A percentile compares a stretch with the other conserved stretches of the same genome.
phyloP scores from a whole-genome alignment of 2,113 vertebrate genomes.

The Nothobranchius kuhntae region DNA sequence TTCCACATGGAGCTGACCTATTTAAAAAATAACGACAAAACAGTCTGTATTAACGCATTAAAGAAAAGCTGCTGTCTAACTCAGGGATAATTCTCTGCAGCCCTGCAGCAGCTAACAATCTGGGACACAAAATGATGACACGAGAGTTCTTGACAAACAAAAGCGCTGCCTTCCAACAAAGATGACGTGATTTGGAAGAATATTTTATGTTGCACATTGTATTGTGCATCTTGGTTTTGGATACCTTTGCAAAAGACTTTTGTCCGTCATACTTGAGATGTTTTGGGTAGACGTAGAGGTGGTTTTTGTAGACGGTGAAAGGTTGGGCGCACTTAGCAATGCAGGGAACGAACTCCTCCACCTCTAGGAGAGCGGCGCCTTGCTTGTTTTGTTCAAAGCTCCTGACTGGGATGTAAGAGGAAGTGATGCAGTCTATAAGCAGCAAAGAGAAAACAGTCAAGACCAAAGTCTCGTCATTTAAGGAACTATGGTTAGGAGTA shows the following conservation, averaged over 20 bases:
- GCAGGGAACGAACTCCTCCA: constrained; percentile 96
- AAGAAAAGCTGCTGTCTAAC: constrained; percentile 49
- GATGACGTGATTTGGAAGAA: neutral
- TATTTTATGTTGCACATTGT: neutral
- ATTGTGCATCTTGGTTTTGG: neutral
- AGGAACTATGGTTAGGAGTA: neutral
- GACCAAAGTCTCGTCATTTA: neutral
- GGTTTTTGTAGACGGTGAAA: constrained; percentile 95
- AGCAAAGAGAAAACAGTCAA: neutral
- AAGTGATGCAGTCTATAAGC: constrained; percentile 90
- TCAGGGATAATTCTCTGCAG: neutral
- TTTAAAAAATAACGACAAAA: constrained; percentile 33
- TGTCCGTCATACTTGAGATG: constrained; percentile 96
- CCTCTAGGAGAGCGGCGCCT: constrained; percentile 83
- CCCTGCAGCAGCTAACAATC: constrained; percentile 35
- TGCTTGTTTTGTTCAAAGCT: constrained; percentile 84
- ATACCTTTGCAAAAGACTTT: constrained; percentile 94
- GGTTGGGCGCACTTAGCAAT: constrained; percentile 94
- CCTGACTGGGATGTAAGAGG: constrained; percentile 94
- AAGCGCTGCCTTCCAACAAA: constrained; percentile 13
- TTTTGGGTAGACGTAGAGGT: constrained; percentile 95
- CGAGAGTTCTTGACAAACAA: constrained; percentile 25
- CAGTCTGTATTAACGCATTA: constrained; percentile 45
- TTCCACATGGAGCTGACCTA: constrained; percentile 16
- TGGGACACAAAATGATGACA: constrained; percentile 25